Evolutionary conservation across 2,113 vertebrate species (phyloP).

Genomic region (Cebidichthys violaceus): DNA sequence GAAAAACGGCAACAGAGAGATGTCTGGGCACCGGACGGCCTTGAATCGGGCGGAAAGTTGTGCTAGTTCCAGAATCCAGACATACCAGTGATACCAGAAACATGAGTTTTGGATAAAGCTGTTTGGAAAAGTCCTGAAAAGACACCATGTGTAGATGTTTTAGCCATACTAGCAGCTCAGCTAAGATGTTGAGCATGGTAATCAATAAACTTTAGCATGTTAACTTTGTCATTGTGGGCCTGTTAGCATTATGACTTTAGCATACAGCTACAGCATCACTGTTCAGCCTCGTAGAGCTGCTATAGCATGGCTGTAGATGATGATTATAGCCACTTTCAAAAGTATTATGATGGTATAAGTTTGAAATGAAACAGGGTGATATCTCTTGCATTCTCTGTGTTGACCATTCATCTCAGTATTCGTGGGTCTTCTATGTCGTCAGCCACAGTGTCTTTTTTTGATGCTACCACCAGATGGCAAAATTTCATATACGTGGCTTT

Average conservation of each 20-base stretch:
- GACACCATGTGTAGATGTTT: background rate
- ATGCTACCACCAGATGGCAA: background rate
- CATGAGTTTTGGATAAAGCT: slow-evolving; percentile 54
- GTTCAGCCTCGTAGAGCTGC: background rate
- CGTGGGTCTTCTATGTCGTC: background rate
- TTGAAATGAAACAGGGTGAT: background rate
- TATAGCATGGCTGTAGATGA: background rate
- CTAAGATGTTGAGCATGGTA: background rate
- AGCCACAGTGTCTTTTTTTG: background rate
- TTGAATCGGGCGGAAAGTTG: slow-evolving; percentile 18
- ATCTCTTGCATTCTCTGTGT: background rate
- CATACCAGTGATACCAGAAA: slow-evolving; percentile 60
- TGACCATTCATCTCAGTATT: background rate
- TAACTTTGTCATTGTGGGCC: background rate
- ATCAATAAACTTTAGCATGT: background rate
- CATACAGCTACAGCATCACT: background rate
- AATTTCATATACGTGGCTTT: background rate
- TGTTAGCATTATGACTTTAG: background rate
- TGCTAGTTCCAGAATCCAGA: slow-evolving; percentile 46
- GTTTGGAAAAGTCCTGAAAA: slow-evolving; percentile 43
- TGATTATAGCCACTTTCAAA: background rate
- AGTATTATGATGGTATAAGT: background rate
- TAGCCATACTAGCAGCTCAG: background rate
- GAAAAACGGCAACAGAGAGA: background rate
- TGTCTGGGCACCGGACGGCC: slow-evolving; percentile 5